Conservation (phyloP, 1,140 invertebrate genomes). For the Hyposmocoma kahamanoa region DNA sequence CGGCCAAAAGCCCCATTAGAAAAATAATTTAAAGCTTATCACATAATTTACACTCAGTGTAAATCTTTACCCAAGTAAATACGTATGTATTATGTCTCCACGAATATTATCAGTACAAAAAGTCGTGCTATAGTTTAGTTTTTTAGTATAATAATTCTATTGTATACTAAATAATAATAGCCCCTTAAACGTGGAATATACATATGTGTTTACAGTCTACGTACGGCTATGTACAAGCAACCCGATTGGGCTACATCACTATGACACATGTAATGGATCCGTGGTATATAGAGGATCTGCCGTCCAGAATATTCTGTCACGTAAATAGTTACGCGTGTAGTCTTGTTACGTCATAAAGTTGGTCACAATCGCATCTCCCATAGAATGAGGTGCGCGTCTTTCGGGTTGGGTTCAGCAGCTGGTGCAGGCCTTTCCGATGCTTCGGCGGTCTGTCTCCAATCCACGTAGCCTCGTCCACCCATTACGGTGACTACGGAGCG, state of each 20-base stretch:
- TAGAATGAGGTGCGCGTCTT: slow-evolving; percentile 88
- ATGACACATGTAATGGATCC: slow-evolving; percentile 23
- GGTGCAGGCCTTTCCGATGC: slow-evolving; percentile 62
- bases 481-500: slow-evolving; percentile 89
- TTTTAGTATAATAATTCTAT: slow-evolving; percentile 10
- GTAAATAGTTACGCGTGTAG: slow-evolving; percentile 10
- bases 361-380: slow-evolving; percentile 92
- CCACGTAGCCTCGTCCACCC: slow-evolving; percentile 90
- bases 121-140: too few relatives aligned
- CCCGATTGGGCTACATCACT: slow-evolving; percentile 1
- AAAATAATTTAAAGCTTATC: slow-evolving; percentile 72
- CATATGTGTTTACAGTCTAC: slow-evolving; percentile 25
- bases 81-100: neutral
- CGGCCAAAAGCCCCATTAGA: slow-evolving; percentile 36
- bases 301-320: slow-evolving; percentile 9
- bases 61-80: slow-evolving; percentile 19
- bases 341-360: neutral
- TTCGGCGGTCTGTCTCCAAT: slow-evolving; percentile 83
- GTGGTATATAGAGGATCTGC: too few relatives aligned
- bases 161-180: slow-evolving; percentile 20
- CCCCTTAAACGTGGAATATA: slow-evolving; percentile 29
- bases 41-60: slow-evolving; percentile 42
- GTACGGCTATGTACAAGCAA: slow-evolving; percentile 18
- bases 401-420: slow-evolving; percentile 62
- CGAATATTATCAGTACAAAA: too few relatives aligned